phyloP scores from a whole-genome alignment of 2,113 vertebrate species.

The Mixornis gularis region DNA sequence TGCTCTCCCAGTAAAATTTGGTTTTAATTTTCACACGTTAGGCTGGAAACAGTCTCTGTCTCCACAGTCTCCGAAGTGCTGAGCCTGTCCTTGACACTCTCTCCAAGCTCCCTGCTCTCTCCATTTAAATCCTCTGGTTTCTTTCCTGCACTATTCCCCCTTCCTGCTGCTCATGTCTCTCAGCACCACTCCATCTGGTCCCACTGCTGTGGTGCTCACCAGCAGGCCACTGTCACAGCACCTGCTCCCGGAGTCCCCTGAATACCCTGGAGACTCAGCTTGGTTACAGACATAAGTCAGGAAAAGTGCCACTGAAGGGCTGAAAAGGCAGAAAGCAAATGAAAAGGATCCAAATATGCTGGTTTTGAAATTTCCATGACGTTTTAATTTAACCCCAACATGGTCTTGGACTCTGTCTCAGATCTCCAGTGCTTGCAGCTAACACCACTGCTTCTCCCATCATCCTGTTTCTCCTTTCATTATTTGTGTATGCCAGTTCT shows the following conservation, averaged over 20 bases:
- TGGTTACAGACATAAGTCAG: neutral
- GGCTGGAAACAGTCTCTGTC: neutral
- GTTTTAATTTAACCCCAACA: neutral
- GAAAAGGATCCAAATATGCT: neutral
- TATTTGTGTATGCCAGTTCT: neutral
- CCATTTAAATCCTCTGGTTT: neutral
- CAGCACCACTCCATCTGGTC: rapidly evolving
- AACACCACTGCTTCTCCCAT: neutral
- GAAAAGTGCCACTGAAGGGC: neutral
- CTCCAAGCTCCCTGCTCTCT: neutral
- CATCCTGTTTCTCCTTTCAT: neutral
- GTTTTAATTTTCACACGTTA: neutral
- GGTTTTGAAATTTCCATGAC: neutral
- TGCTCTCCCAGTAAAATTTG: neutral
- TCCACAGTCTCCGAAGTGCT: neutral
- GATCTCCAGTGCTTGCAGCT: neutral
- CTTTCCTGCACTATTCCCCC: neutral
- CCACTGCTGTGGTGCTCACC: neutral
- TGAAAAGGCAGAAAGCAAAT: neutral
- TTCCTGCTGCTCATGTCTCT: neutral
- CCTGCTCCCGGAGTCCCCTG: neutral
- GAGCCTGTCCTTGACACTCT: neutral
- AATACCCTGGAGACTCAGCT: neutral
- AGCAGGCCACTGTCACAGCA: neutral
- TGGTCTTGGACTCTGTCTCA: neutral